Conservation (phyloP, 92 coral and sea anemone genomes). For the Epizoanthus fatuus region DNA sequence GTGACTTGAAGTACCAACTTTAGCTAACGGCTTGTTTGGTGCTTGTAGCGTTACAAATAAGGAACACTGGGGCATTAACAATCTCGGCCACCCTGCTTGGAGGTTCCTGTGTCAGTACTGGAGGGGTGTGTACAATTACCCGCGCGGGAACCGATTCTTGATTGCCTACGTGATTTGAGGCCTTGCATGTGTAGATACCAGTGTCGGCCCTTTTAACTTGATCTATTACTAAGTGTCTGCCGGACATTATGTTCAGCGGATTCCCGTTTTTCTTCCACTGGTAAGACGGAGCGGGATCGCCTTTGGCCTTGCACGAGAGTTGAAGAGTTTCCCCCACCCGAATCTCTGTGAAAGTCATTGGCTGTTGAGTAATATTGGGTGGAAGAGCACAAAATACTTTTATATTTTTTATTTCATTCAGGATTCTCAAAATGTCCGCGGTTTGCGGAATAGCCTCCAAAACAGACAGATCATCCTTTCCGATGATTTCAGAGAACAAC, state of each 20-base stretch:
- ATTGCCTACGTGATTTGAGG: constrained; percentile 70
- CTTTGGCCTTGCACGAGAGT: constrained; percentile 72
- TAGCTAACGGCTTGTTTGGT: constrained; percentile 55
- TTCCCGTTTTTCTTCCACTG: constrained; percentile 75
- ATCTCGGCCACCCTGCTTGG: constrained; percentile 59
- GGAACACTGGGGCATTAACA: constrained; percentile 52
- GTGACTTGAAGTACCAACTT: constrained; percentile 79
- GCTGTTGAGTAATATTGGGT: constrained; percentile 83
- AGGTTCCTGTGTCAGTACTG: constrained; percentile 71
- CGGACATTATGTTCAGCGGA: constrained; percentile 28
- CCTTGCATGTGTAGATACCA: constrained; percentile 81
- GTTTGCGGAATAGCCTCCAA: constrained; percentile 59
- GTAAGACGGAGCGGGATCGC: constrained; percentile 61
- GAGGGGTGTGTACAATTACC: constrained; percentile 80
- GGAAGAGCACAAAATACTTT: constrained; percentile 78
- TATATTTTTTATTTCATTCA: constrained; percentile 45
- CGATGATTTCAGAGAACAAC: constrained; percentile 40
- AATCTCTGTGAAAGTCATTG: constrained; percentile 66
- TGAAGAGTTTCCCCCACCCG: constrained; percentile 59
- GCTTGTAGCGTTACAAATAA: constrained; percentile 64
- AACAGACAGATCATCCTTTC: constrained; percentile 53
- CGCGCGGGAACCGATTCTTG: constrained; percentile 67
- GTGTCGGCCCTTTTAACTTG: constrained; percentile 51
- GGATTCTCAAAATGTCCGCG: constrained; percentile 45
- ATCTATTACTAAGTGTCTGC: constrained; percentile 42